Base-by-base conservation (phyloP, 2,888 invertebrate species). In the Tiliacea aurago region DNA sequence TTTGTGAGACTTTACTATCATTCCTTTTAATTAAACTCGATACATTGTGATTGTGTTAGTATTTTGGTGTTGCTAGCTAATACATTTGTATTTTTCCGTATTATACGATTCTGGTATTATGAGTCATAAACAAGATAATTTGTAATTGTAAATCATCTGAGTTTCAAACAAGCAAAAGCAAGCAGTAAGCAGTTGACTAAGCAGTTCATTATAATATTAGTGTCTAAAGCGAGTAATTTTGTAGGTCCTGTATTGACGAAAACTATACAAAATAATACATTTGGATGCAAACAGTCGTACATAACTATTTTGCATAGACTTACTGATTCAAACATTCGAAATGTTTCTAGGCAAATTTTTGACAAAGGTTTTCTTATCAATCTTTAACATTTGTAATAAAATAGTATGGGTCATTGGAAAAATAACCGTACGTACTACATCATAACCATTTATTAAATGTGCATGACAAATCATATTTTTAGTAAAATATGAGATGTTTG, bases 401-500 rank as follows among this genome's bases (percentile, higher is more conserved):
- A 80, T 51, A 28, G 6, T 28, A 11, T 23, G 37, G 37, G 28
- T 18, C 11, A 53, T 63, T 55, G 43, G 18, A 45, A 45, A 45
- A 51, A 51, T n/a, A 73, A 37, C 28, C 20, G 41, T 72, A 70
- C 49, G 55, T 37, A 23, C 4, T 18, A 67, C 13, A 72, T 33
- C n/a, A 11, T 53, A 45, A 56, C 18, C 45, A n/a, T 51, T 43
- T 45, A n/a, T 63, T 58, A 4, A 63, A 77, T 33, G 18, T 62
- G 65, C 65, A 56, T 62, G 83, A 41, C 1, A 0, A 51, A 18
- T 23, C 13, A 15, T 23, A 0, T 20, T 68, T 66, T 55, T n/a
- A 47, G 10, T 69, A n/a, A 33, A 66, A 53, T 77, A 77, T 77
- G 70, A 65, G 69, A 79, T 82, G 51, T 81, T 68, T 77, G 33